These are phyloP conservation scores for Drosophila melanogaster DNA, from an alignment of 1,140 invertebrate species.

Conservation along the genomic window Release_6_plus_ISO1_MT NT_037436.4:21137501-21138000, in stretches of 20 bases:
- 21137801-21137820: not conserved
- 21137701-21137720: slow-evolving; percentile 84
- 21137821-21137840: not conserved
- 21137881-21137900: slow-evolving; percentile 91
- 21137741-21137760: slow-evolving; percentile 97
- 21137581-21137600: slow-evolving; percentile 88
- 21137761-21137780: slow-evolving; percentile 96
- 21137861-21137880: slow-evolving; percentile 76
- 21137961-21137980: slow-evolving; percentile 99
- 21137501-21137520: slow-evolving; percentile 43
- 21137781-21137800: slow-evolving; percentile 91
- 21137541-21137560: not conserved
- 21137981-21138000: slow-evolving; percentile 99
- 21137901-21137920: slow-evolving; percentile 94
- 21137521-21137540: not conserved
- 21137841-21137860: slow-evolving; percentile 67
- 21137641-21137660: slow-evolving; percentile 88
- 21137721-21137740: slow-evolving; percentile 86
- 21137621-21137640: slow-evolving; percentile 91
- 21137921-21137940: slow-evolving; percentile 96
- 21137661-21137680: slow-evolving; percentile 79
- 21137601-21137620: slow-evolving; percentile 95
- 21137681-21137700: slow-evolving; percentile 75
- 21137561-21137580: slow-evolving; percentile 85
- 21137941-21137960: slow-evolving; percentile 97